Evolutionary conservation across 2,797 vertebrate species (phyloP).

Genomic region (Alcedo quadribrachys): DNA sequence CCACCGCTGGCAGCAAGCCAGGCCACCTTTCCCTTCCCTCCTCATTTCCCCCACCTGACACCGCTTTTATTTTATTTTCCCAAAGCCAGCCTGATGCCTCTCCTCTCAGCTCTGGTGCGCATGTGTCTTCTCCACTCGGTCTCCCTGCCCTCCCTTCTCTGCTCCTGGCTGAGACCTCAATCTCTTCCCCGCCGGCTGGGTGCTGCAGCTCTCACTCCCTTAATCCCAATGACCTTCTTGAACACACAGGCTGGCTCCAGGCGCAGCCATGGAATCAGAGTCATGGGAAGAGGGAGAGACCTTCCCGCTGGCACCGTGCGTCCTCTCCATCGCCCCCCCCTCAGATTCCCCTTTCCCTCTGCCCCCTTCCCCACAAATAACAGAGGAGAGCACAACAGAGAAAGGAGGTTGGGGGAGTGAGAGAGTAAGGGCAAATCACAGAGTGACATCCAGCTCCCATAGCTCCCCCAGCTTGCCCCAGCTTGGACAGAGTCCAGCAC

Average conservation of each 20-base stretch:
- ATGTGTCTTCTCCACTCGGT: not conserved
- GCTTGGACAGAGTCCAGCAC: not conserved
- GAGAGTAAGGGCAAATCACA: not conserved
- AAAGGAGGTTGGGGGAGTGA: not conserved
- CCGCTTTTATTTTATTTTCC: not conserved
- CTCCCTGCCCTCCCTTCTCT: conserved; percentile 31
- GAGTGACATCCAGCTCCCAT: rapidly evolving
- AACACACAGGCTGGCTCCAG: not conserved
- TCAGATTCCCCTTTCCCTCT: not conserved
- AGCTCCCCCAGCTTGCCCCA: not conserved
- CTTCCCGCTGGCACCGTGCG: not conserved
- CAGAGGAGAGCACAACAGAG: not conserved
- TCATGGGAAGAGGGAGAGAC: conserved; percentile 13
- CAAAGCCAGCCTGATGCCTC: not conserved
- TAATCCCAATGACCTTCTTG: conserved; percentile 74
- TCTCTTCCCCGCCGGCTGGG: conserved; percentile 34
- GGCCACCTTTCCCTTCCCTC: not conserved
- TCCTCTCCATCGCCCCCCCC: not conserved
- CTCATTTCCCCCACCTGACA: not conserved
- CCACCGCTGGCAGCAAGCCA: not conserved
- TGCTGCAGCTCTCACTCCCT: conserved; percentile 53
- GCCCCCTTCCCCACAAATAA: not conserved
- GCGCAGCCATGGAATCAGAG: not conserved
- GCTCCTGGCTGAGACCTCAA: conserved; percentile 53
- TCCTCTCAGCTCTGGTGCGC: not conserved